Percentiles rank a stretch among this genome's conserved stretches.
Conservation (phyloP, 2,888 invertebrate genomes). For the Chrysomela aeneicollis region DNA sequence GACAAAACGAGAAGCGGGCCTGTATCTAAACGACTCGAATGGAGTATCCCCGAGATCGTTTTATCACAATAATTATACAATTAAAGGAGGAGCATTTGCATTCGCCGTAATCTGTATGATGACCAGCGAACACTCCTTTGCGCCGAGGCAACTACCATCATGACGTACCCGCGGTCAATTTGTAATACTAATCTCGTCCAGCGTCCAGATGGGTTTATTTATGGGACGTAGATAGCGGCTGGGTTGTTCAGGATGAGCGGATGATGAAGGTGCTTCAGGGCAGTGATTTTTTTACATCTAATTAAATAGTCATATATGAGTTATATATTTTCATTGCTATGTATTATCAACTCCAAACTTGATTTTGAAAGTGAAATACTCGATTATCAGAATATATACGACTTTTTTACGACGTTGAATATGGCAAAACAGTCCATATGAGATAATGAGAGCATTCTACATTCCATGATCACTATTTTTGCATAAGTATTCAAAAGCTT, state of each 20-base stretch:
- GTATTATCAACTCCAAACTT: too few species aligned
- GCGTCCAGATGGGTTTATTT: conserved; percentile 11
- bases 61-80: conserved; percentile 33
- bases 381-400: too few species aligned
- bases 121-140: conserved; percentile 8
- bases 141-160: background rate
- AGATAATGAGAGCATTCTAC: too few species aligned
- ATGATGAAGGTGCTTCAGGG: background rate
- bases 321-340: too few species aligned
- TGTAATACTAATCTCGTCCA: conserved; percentile 1
- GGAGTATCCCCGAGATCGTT: conserved; percentile 28
- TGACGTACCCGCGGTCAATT: conserved; percentile 17
- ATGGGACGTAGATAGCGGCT: background rate
- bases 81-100: conserved; percentile 31
- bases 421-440: too few species aligned
- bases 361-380: too few species aligned
- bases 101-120: conserved; percentile 20
- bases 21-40: conserved; percentile 29
- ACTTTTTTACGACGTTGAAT: too few species aligned
- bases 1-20: conserved; percentile 25
- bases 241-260: background rate
- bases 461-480: too few species aligned
- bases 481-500: too few species aligned
- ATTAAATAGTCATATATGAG: too few species aligned
- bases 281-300: too few species aligned